Conservation (phyloP, 2,113 vertebrate genomes). For the Hyaena hyaena region DNA sequence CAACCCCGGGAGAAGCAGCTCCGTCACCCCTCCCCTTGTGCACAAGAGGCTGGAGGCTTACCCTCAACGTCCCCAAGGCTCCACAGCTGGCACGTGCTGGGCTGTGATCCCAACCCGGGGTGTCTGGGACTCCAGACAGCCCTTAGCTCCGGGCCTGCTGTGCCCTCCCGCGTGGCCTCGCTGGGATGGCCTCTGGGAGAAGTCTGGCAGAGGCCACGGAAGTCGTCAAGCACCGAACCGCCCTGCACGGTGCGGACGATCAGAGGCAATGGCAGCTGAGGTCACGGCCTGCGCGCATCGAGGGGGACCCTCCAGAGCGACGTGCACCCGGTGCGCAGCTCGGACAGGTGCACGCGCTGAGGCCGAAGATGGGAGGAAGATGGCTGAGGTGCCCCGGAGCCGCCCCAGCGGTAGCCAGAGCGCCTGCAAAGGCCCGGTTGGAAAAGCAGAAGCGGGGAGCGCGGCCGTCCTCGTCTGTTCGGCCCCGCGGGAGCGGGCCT, state of each 20-base stretch:
- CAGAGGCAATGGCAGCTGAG: not conserved
- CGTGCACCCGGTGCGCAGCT: not conserved
- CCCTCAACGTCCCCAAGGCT: not conserved
- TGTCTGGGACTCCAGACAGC: not conserved
- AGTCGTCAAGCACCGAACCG: not conserved
- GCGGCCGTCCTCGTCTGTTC: too few species aligned
- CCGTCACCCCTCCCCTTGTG: not conserved
- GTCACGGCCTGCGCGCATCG: accelerated
- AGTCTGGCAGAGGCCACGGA: not conserved
- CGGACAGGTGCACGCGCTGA: too few species aligned
- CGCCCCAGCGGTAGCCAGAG: too few species aligned
- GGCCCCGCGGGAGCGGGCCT: too few species aligned
- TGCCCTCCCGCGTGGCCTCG: too few species aligned
- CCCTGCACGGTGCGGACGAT: not conserved
- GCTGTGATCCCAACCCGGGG: accelerated
- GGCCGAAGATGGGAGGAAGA: too few species aligned
- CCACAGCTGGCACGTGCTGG: not conserved
- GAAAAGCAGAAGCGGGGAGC: too few species aligned
- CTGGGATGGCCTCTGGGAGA: not conserved
- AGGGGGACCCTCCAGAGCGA: too few species aligned
- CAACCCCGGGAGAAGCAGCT: accelerated
- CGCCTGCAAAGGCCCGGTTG: too few species aligned
- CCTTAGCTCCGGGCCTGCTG: accelerated
- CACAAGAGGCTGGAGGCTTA: not conserved
- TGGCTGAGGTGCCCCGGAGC: too few species aligned